Conservation (phyloP, 2,888 invertebrate species). For the Apamea anceps region DNA sequence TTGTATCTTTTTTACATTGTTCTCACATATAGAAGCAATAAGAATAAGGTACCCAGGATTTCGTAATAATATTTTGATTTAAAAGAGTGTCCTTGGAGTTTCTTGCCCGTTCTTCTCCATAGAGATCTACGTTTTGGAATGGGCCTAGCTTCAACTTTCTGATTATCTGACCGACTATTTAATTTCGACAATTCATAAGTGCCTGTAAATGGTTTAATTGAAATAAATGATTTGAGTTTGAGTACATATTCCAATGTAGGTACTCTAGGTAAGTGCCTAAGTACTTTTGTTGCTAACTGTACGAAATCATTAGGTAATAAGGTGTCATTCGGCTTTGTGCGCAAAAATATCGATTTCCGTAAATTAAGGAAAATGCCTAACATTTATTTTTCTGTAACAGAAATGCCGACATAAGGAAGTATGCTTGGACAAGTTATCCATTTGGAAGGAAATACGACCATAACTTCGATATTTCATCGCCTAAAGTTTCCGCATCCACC, state of each 20-base stretch:
- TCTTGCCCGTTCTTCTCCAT: no score
- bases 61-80: no score
- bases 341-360: neutral
- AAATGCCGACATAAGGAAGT: neutral
- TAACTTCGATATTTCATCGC: neutral
- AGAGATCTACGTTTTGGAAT: no score
- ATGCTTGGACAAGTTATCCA: neutral
- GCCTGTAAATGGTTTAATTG: no score
- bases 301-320: neutral
- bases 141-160: no score
- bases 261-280: neutral
- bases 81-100: no score
- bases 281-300: neutral
- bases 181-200: no score
- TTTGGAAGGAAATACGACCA: neutral
- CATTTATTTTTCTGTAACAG: neutral
- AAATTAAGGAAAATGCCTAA: neutral
- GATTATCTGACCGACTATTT: no score
- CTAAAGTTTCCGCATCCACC: conserved; percentile 17
- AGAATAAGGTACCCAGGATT: no score
- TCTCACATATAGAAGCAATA: no score
- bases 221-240: no score
- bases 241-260: neutral
- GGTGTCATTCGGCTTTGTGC: neutral
- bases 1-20: no score